Evolutionary conservation across 2,797 vertebrate genomes (phyloP).

Genomic region (Jordanella pulchra): DNA sequence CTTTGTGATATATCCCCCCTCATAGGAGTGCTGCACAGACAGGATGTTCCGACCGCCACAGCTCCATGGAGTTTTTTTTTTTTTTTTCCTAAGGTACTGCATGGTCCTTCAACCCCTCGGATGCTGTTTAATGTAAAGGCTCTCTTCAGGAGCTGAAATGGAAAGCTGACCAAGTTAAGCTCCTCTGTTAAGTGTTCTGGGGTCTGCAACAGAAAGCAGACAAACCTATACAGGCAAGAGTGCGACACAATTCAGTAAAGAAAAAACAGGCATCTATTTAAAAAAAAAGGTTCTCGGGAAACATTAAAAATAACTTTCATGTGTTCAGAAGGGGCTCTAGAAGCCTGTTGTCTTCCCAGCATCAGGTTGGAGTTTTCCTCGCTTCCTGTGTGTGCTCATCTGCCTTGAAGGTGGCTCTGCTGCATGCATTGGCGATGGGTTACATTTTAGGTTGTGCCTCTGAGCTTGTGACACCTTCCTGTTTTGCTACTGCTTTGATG

Average conservation of each 20-base stretch:
- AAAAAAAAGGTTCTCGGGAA: slow-evolving; percentile 50
- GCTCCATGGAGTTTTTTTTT: slow-evolving; percentile 28
- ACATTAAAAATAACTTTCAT: slow-evolving; percentile 55
- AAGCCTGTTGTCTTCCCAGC: slow-evolving; percentile 25
- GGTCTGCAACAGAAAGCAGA: slow-evolving; percentile 34
- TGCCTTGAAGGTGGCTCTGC: slow-evolving; percentile 10
- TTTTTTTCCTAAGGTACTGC: slow-evolving; percentile 11
- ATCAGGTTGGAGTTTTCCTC: slow-evolving; percentile 26
- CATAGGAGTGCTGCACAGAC: neutral
- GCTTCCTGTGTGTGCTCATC: slow-evolving; percentile 6
- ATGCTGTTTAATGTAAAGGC: slow-evolving; percentile 17
- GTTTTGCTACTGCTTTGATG: slow-evolving; percentile 54
- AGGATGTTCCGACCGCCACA: slow-evolving; percentile 3
- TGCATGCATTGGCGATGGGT: slow-evolving; percentile 13
- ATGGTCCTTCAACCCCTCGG: slow-evolving; percentile 20
- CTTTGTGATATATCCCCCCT: slow-evolving; percentile 41
- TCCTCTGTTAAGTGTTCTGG: slow-evolving; percentile 31
- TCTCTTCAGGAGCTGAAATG: slow-evolving; percentile 45
- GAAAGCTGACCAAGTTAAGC: slow-evolving; percentile 70
- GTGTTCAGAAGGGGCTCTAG: slow-evolving; percentile 45
- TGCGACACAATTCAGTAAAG: slow-evolving; percentile 24
- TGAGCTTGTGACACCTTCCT: slow-evolving; percentile 54
- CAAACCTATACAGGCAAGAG: slow-evolving; percentile 13
- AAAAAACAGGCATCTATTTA: slow-evolving; percentile 33
- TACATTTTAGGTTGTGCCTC: slow-evolving; percentile 43